These are phyloP conservation scores for Drosophila aff. DNA, from an alignment of 1,140 invertebrate genomes.

Conservation along the genomic window DNA sequence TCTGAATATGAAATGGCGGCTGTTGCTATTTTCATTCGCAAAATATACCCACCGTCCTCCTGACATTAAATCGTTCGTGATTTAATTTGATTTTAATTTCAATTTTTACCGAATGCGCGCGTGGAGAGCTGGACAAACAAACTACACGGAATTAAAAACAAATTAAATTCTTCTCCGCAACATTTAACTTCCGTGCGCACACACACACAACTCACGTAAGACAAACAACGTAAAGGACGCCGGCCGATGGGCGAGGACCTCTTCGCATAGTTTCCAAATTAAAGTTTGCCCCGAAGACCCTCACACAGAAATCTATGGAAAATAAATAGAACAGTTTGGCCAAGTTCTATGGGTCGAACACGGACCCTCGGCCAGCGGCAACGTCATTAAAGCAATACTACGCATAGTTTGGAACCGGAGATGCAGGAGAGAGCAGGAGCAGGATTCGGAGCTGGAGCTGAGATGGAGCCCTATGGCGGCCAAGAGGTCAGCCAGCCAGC, in stretches of 20 bases:
- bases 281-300: conserved; percentile 53
- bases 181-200: conserved; percentile 43
- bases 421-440: not conserved
- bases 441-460: conserved; percentile 6
- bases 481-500: conserved; percentile 37
- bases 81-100: conserved; percentile 61
- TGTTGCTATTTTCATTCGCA: conserved; percentile 4
- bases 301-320: conserved; percentile 25
- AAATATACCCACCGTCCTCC: conserved; percentile 20
- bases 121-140: conserved; percentile 55
- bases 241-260: conserved; percentile 15
- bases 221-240: conserved; percentile 35
- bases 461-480: conserved; percentile 23
- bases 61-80: conserved; percentile 51
- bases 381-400: conserved; percentile 75
- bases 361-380: conserved; percentile 28
- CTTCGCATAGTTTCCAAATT: conserved; percentile 72
- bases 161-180: conserved; percentile 74
- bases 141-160: conserved; percentile 73
- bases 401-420: conserved; percentile 65
- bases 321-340: conserved; percentile 49
- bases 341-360: conserved; percentile 21
- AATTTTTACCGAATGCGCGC: conserved; percentile 16
- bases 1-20: conserved; percentile 25
- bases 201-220: conserved; percentile 35